Base-by-base conservation (phyloP, 2,888 invertebrate genomes). In the Cheilosia pagana region DNA sequence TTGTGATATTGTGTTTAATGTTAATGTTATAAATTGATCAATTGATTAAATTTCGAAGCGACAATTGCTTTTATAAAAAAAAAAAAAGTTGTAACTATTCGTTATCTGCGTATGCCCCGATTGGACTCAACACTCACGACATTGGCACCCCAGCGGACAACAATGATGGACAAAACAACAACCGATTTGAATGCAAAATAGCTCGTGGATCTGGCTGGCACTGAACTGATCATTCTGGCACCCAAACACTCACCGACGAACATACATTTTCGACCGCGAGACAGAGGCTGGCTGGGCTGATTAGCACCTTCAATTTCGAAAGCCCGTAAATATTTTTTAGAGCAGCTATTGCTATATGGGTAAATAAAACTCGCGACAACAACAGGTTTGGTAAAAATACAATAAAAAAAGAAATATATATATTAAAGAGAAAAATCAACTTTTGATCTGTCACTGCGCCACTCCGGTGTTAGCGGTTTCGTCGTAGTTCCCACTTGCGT, bases 251-350 rank as follows among this genome's bases (percentile, higher is more conserved):
- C 57, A 63, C 19, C 53, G 55, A 25, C 53, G 25, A 53, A 39
- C 48, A 52, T 41, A 41, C 78, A 78, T 78, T 77, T 77, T 55
- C 50, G 45, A 52, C 45, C 35, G 28, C 57, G 53, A 55, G 50
- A 50, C 65, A 28, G 28, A 60, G 48, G 67, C 53, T 52, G 35
- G 16, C 21, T 50, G 25, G 35, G 63, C 25, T 70, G 45, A 71
- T 85, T 79, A 67, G 67, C 85, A 85, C 85, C 81, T 85, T 85
- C 45, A 60, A 53, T 85, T 85, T 81, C 71, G 65, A 76, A 85
- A 85, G 65, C 81, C 70, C 70, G 59, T 63, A 53, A 43, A 45
- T 19, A 48, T 48, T 68, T 48, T 68, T 41, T 39, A 25, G 53
- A 67, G 60, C 67, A 28, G 65, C 65, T 82, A 43, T 60, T 48